Percentiles rank a stretch among this genome's conserved stretches.
phyloP scores from a whole-genome alignment of 2,888 invertebrate species.

The Acanthacorydalis orientalis region DNA sequence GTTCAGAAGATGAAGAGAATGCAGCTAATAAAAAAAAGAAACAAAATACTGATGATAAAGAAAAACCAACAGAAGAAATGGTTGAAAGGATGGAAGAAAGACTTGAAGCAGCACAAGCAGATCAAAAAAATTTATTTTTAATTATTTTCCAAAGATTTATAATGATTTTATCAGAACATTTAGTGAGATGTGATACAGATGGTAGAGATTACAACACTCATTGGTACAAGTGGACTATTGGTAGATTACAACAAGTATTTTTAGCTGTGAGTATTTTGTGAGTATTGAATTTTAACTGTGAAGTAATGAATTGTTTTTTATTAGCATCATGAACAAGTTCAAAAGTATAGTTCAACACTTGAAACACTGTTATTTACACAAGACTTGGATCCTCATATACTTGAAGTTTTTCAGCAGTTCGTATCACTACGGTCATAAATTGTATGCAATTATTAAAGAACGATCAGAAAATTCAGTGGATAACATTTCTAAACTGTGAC shows the following conservation, averaged over 20 bases:
- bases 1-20: constrained; percentile 45
- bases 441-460: background rate
- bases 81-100: constrained; percentile 94
- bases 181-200: constrained; percentile 85
- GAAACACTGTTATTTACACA: constrained; percentile 92
- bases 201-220: constrained; percentile 82
- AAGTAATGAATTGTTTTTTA: constrained; percentile 12
- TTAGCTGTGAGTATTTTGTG: constrained; percentile 50
- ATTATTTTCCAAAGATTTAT: constrained; percentile 97
- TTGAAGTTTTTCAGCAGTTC: constrained; percentile 96
- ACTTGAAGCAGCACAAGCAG: constrained; percentile 83
- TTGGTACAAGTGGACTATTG: constrained; percentile 94
- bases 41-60: constrained; percentile 25
- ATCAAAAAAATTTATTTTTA: constrained; percentile 91
- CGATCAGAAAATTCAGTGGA: background rate
- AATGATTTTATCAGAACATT: constrained; percentile 92
- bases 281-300: background rate
- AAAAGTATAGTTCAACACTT: constrained; percentile 87
- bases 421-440: constrained; percentile 65
- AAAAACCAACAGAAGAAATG: constrained; percentile 61
- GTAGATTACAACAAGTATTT: constrained; percentile 88
- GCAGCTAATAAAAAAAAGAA: constrained; percentile 29
- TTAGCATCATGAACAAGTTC: constrained; percentile 95
- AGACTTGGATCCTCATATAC: constrained; percentile 87
- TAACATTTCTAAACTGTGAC: background rate